Conservation (phyloP, 2,797 vertebrate species). For the Acomys russatus region DNA sequence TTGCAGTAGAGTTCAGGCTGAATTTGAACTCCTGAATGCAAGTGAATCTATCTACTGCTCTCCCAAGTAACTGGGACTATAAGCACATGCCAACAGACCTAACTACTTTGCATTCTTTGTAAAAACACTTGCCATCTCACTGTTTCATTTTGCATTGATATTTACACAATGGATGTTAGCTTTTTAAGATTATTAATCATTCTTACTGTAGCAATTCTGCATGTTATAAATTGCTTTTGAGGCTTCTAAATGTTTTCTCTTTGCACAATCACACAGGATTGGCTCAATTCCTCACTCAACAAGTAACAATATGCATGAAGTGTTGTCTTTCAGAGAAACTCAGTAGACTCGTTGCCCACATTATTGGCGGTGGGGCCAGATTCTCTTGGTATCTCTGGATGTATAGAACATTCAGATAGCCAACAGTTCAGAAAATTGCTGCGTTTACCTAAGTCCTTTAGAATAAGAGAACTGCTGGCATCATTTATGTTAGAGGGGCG, state of each 20-base stretch:
- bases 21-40: not conserved
- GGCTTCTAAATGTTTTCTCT: not conserved
- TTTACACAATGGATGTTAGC: not conserved
- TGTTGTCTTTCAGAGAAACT: not conserved
- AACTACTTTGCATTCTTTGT: not conserved
- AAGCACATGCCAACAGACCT: not conserved
- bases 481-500: not conserved
- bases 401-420: not conserved
- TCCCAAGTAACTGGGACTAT: not conserved
- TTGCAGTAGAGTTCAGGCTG: not conserved
- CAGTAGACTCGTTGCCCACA: too few species aligned
- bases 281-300: not conserved
- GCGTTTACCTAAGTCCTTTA: not conserved
- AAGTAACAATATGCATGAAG: not conserved
- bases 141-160: not conserved
- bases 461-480: not conserved
- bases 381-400: not conserved
- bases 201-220: not conserved
- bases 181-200: not conserved
- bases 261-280: not conserved
- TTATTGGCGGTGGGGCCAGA: not conserved
- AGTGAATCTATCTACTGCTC: not conserved
- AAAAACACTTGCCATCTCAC: not conserved
- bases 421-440: not conserved
- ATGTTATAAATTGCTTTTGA: not conserved